Evolutionary conservation across 2,113 vertebrate species (phyloP).

Genomic region (Piprites chloris): DNA sequence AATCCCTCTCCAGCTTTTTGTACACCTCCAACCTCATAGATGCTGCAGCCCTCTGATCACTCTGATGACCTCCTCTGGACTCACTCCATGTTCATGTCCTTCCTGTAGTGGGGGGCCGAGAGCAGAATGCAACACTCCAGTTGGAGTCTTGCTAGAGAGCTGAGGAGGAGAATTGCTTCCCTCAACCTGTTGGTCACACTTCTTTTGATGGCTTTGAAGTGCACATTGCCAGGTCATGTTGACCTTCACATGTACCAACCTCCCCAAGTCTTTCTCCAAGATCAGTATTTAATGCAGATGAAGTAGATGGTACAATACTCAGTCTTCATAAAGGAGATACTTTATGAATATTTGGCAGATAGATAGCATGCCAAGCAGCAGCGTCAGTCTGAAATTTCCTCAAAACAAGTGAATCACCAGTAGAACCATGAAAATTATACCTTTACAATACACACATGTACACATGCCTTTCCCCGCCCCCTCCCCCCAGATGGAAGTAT

Average conservation of each 20-base stretch:
- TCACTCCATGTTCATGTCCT: not conserved
- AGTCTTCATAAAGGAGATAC: not conserved
- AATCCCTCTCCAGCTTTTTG: not conserved
- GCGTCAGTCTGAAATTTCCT: not conserved
- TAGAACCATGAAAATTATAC: not conserved
- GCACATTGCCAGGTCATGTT: not conserved
- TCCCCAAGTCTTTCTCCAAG: not conserved
- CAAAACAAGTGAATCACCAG: not conserved
- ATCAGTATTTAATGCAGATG: not conserved
- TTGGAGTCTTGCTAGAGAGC: not conserved
- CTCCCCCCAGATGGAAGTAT: not conserved
- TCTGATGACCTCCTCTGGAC: not conserved
- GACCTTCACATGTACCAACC: not conserved
- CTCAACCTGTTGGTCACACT: not conserved
- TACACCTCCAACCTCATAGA: too few species aligned
- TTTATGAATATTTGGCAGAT: not conserved
- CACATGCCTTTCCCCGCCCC: not conserved
- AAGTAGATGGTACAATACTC: not conserved
- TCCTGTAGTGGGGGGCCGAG: not conserved
- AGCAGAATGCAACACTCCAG: too few species aligned
- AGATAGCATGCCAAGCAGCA: slow-evolving; percentile 10
- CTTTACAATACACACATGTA: not conserved
- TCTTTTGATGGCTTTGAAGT: not conserved
- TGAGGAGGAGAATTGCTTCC: not conserved
- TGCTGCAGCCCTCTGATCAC: not conserved